phyloP scores from a whole-genome alignment of 2,888 invertebrate genomes.

The Nymphalis urticae region DNA sequence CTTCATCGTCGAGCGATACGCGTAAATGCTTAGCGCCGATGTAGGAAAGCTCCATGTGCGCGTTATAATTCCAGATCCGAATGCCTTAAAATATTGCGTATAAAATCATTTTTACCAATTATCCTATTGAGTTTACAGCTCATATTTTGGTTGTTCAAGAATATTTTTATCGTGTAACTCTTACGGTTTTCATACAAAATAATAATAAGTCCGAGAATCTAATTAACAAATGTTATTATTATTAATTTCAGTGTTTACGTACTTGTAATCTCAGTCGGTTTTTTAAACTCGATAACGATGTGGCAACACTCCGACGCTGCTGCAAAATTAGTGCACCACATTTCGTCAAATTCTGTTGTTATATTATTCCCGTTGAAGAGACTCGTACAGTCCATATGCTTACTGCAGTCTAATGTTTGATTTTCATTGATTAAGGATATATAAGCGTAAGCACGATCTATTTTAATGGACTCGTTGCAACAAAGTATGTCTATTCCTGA shows the following conservation, averaged over 20 bases:
- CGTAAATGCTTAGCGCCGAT: conserved; percentile 81
- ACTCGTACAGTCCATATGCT: conserved; percentile 68
- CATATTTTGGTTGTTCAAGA: too few relatives aligned
- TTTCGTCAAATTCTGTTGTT: conserved; percentile 84
- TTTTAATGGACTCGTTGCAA: conserved; percentile 54
- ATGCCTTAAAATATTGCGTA: conserved; percentile 72
- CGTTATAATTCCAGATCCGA: conserved; percentile 92
- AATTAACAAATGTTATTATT: neutral
- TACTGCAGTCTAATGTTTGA: conserved; percentile 45
- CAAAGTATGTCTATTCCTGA: conserved; percentile 78
- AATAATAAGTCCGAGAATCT: too few relatives aligned
- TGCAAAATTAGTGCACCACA: conserved; percentile 82
- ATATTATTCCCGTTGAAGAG: conserved; percentile 87
- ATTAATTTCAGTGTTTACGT: neutral
- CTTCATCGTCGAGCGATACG: conserved; percentile 58
- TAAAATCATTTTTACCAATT: neutral
- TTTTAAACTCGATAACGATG: conserved; percentile 64
- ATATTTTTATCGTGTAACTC: too few relatives aligned
- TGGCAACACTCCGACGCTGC: conserved; percentile 63
- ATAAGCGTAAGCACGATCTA: conserved; percentile 67
- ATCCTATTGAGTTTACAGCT: neutral
- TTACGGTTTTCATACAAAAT: too few relatives aligned
- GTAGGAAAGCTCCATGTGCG: conserved; percentile 84
- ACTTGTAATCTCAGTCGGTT: conserved; percentile 69
- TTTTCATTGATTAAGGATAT: conserved; percentile 55